A percentile compares a stretch with the other conserved stretches of the same genome.
Evolutionary conservation across 2,113 vertebrate genomes (phyloP).

Genomic region (Notothenia rossii): DNA sequence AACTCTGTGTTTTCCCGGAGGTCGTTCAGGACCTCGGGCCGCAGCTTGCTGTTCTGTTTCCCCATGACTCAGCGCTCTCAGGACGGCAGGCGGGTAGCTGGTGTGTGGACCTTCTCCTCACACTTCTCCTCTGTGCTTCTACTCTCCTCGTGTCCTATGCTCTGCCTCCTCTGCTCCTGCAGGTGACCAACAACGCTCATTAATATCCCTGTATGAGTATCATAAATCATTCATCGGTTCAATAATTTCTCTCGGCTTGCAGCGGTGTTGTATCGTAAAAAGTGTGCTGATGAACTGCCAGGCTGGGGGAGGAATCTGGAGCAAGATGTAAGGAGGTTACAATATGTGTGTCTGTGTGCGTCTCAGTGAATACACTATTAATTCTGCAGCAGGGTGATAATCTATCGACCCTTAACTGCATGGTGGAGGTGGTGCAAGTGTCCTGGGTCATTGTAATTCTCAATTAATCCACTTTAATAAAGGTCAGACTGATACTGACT

Average conservation of each 20-base stretch:
- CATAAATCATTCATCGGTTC: constrained; percentile 74
- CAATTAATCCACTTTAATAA: constrained; percentile 63
- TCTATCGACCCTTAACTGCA: constrained; percentile 61
- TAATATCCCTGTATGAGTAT: constrained; percentile 62
- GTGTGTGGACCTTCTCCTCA: constrained; percentile 30
- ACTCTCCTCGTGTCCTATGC: constrained; percentile 33
- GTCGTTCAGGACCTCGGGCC: constrained; percentile 85
- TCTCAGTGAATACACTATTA: constrained; percentile 58
- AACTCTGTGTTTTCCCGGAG: constrained; percentile 85
- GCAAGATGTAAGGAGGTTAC: constrained; percentile 19
- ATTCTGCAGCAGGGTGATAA: constrained; percentile 60
- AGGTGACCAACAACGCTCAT: constrained; percentile 65
- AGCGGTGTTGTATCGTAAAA: constrained; percentile 38
- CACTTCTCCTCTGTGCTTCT: constrained; percentile 25
- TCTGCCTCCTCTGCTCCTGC: constrained; percentile 65
- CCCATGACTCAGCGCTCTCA: constrained; percentile 73
- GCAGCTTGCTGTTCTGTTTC: constrained; percentile 87
- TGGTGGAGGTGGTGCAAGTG: constrained; percentile 49
- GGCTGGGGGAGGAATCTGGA: constrained; percentile 14
- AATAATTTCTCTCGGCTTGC: constrained; percentile 55
- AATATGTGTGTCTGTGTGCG: constrained; percentile 23
- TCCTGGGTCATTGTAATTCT: constrained; percentile 66
- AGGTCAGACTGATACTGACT: constrained; percentile 60
- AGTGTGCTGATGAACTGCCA: constrained; percentile 8
- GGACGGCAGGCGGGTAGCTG: constrained; percentile 5